phyloP scores from a whole-genome alignment of 2,113 vertebrate species.

The Litocranius walleri region DNA sequence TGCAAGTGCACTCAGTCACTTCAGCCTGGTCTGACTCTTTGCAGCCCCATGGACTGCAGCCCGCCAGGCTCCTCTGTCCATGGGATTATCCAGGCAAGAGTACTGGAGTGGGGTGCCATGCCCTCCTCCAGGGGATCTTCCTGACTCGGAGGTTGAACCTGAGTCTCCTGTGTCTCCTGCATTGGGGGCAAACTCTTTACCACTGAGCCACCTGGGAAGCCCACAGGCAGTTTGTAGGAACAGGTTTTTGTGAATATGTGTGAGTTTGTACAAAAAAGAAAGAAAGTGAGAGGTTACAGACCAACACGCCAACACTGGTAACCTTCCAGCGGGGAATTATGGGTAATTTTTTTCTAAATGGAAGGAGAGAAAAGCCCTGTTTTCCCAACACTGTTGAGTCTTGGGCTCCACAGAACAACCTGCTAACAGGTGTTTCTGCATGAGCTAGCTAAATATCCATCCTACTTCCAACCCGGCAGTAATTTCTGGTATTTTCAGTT shows the following conservation, averaged over 20 bases:
- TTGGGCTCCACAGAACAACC: neutral
- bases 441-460: neutral
- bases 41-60: neutral
- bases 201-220: neutral
- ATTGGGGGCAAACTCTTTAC: accelerated
- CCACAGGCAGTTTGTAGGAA: neutral
- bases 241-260: neutral
- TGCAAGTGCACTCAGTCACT: neutral
- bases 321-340: neutral
- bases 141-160: neutral
- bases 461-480: too few species aligned
- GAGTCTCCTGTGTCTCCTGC: neutral
- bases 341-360: neutral
- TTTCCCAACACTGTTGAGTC: neutral
- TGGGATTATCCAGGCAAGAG: neutral
- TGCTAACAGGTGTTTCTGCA: too few species aligned
- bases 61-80: accelerated
- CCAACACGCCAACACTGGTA: accelerated
- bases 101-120: accelerated
- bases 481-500: neutral
- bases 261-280: neutral
- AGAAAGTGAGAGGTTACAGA: neutral
- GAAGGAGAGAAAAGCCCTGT: neutral
- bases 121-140: neutral
- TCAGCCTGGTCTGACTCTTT: neutral